These are phyloP conservation scores for Archips crataeganus DNA, from an alignment of 2,888 invertebrate species.

Conservation along the genomic window DNA sequence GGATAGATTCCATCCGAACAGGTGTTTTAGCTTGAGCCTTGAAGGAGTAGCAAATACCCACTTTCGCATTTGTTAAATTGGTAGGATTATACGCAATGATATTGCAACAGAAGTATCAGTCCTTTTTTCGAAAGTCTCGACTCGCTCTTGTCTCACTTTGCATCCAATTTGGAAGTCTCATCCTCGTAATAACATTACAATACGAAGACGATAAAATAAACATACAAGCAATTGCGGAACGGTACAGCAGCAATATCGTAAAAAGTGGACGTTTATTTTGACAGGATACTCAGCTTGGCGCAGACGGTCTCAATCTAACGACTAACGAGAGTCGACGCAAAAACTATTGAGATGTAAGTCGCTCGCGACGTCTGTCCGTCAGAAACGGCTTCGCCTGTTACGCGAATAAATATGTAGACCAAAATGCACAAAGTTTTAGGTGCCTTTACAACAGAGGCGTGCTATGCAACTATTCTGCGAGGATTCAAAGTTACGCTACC, in stretches of 20 bases:
- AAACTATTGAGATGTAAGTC: slow-evolving; percentile 36
- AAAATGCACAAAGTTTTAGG: not conserved
- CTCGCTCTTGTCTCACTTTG: slow-evolving; percentile 1
- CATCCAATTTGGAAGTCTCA: slow-evolving; percentile 24
- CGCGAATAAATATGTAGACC: slow-evolving; percentile 29
- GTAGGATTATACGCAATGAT: not conserved
- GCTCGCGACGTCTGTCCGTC: slow-evolving; percentile 28
- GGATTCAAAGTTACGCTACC: too few relatives aligned
- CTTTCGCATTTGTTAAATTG: too few relatives aligned
- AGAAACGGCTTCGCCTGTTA: slow-evolving; percentile 3
- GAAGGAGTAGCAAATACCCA: too few relatives aligned
- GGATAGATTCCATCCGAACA: too few relatives aligned
- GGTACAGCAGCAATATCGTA: slow-evolving; percentile 12
- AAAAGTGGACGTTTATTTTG: slow-evolving; percentile 22
- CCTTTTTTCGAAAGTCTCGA: not conserved
- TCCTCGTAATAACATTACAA: slow-evolving; percentile 31
- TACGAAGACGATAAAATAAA: slow-evolving; percentile 24
- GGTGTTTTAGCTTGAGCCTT: too few relatives aligned
- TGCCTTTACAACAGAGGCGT: too few relatives aligned
- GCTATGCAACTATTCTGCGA: too few relatives aligned
- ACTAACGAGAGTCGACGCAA: slow-evolving; percentile 29
- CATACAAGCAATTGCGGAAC: not conserved
- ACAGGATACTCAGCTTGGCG: slow-evolving; percentile 11
- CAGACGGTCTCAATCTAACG: slow-evolving; percentile 3
- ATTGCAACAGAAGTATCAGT: not conserved